phyloP scores from a whole-genome alignment of 2,113 vertebrate species.

The Anas platyrhynchos region DNA sequence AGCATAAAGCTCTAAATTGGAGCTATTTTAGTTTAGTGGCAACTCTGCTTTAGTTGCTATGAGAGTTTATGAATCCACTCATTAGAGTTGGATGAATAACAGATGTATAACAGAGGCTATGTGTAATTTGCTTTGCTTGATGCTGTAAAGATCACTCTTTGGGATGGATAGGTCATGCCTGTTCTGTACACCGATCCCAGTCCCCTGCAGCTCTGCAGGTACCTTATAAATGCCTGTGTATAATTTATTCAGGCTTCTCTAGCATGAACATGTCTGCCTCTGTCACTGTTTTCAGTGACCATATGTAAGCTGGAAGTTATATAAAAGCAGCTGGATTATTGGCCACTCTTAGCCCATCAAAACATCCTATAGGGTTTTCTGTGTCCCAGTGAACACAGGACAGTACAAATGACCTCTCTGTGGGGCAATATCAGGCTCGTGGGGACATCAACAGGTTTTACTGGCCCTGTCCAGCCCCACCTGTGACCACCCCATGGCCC shows the following conservation, averaged over 20 bases:
- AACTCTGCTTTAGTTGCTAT: neutral
- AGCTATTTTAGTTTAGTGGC: neutral
- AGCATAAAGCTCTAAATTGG: neutral
- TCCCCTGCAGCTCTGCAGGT: neutral
- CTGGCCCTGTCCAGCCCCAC: neutral
- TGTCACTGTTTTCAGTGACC: neutral
- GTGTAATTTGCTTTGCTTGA: neutral
- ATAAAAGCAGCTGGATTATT: neutral
- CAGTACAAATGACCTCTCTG: neutral
- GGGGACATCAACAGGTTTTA: neutral
- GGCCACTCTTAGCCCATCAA: neutral
- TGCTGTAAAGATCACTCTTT: neutral
- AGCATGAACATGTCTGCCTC: neutral
- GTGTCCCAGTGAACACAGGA: neutral
- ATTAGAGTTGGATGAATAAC: neutral
- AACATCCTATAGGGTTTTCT: neutral
- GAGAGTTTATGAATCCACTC: neutral
- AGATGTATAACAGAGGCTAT: neutral
- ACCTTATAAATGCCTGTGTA: neutral
- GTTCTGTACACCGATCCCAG: neutral
- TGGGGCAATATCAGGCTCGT: neutral
- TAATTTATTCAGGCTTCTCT: neutral
- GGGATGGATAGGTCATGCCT: neutral
- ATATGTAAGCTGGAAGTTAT: neutral
- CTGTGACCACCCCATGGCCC: no score